Evolutionary conservation across 2,888 invertebrate genomes (phyloP).

Genomic region (Amphipyra berbera): DNA sequence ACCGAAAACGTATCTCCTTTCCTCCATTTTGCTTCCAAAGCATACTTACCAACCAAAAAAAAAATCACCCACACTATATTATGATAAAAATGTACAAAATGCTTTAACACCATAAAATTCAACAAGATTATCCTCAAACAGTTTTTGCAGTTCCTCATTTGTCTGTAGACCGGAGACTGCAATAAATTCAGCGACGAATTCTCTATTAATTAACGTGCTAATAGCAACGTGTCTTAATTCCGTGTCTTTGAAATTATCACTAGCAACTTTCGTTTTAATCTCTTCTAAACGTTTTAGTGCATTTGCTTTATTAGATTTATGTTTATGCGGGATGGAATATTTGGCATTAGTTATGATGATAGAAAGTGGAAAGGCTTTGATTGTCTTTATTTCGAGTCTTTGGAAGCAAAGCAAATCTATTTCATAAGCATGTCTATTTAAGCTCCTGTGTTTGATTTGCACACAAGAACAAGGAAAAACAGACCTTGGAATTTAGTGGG

Average conservation of each 20-base stretch:
- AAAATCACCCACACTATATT: neutral
- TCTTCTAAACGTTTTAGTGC: conserved; percentile 22
- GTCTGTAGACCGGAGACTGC: conserved; percentile 24
- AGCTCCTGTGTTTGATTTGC: too few species aligned
- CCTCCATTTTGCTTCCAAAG: too few species aligned
- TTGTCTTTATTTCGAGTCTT: too few species aligned
- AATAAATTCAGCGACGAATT: conserved; percentile 52
- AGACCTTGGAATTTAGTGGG: too few species aligned
- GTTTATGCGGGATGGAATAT: neutral
- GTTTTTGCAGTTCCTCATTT: conserved; percentile 42
- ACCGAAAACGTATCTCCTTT: too few species aligned
- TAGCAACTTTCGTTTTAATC: conserved; percentile 47
- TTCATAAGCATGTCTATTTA: too few species aligned
- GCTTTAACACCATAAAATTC: conserved; percentile 24
- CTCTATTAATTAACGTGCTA: conserved; percentile 56
- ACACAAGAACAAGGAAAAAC: too few species aligned
- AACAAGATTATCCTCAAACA: conserved; percentile 41
- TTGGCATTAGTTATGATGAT: neutral
- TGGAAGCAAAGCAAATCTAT: too few species aligned
- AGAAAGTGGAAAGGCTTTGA: too few species aligned
- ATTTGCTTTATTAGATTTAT: conserved; percentile 15
- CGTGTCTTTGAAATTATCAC: conserved; percentile 35
- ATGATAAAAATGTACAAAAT: conserved; percentile 3
- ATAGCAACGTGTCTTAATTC: conserved; percentile 51
- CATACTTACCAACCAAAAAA: neutral